Percentiles rank a stretch among this genome's conserved stretches.
Conservation (phyloP, 2,888 invertebrate genomes). For the Leptopilina syphax region DNA sequence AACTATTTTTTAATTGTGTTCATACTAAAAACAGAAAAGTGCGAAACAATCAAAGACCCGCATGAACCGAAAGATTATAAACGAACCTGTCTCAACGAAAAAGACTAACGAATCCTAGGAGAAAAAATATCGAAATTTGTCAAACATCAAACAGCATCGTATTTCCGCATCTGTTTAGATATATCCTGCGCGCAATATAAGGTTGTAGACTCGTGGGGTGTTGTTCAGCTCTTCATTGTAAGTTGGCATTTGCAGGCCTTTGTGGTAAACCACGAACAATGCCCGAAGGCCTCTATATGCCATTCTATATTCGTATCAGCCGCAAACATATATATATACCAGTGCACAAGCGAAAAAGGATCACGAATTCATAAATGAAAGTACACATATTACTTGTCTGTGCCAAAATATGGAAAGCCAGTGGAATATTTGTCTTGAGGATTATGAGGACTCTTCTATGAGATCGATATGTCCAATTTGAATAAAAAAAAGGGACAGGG, state of each 20-base stretch:
- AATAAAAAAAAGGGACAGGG: background rate
- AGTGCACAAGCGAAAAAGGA: background rate
- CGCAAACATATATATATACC: background rate
- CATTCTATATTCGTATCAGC: background rate
- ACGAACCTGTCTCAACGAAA: constrained; percentile 4
- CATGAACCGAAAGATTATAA: background rate
- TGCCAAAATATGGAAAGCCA: constrained; percentile 36
- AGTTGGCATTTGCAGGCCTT: constrained; percentile 74
- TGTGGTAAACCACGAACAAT: constrained; percentile 75
- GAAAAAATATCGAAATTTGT: constrained; percentile 41
- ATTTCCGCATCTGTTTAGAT: constrained; percentile 74
- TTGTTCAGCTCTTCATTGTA: constrained; percentile 69
- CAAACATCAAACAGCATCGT: constrained; percentile 61
- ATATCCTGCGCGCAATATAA: constrained; percentile 41
- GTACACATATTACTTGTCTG: constrained; percentile 11
- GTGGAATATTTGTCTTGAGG: constrained; percentile 15
- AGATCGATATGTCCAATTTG: constrained; percentile 33
- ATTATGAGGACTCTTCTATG: constrained; percentile 5
- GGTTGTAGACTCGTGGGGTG: constrained; percentile 54
- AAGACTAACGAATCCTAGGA: constrained; percentile 10
- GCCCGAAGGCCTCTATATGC: constrained; percentile 40
- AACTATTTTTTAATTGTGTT: no score
- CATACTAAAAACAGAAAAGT: background rate
- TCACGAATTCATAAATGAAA: constrained; percentile 18
- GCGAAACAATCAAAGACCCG: no score